Evolutionary conservation across 2,888 invertebrate genomes (phyloP), one percentile per base, ranked within the genome.

Genomic region (Phanerotoma sp.): DNA sequence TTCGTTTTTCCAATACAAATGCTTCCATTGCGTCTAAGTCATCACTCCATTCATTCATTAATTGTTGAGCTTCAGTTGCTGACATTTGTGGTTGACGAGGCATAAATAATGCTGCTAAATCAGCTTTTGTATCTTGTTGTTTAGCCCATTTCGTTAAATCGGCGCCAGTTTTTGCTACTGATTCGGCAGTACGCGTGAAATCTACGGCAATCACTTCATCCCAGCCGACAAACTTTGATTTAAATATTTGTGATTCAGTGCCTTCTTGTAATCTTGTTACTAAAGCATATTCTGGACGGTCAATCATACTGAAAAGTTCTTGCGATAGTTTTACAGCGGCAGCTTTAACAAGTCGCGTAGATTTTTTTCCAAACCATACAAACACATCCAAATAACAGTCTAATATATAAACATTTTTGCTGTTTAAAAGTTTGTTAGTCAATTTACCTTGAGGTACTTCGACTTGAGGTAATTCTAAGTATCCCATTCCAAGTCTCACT

Each of bases 181-280:
- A 97, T 74, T 96, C 96, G 0, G 97, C 97, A 0, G 98, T 98
- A 62, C 98, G 85, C 1, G 99, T 99, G 78, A 96, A 99, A 80
- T 99, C 99, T 6, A 98, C 98, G 0, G 96, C 96, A 67, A 99
- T 94, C 15, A 99, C 96, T 79, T 99, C 98, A 74, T 99, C 97
- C 99, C 99, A 99, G 7, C 95, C 96, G 42, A 85, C 79, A 79
- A 99, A 99, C 79, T 98, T 97, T 1, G 92, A 91, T 79, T 98
- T 97, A 80, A 99, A 99, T 63, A 97, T 87, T 81, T 89, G 92
- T 9, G 89, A 86, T 75, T 93, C 93, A 2, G 91, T 92, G 53
- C 93, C 96, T 79, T 98, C 96, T 68, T 96, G 88, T 16, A 96
- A 86, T 46, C 96, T 81, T 0, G 92, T 92, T 33, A 98, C 91